These are phyloP conservation scores for Telmatochromis sp. DNA, from an alignment of 2,113 vertebrate genomes.

Conservation along the genomic window DNA sequence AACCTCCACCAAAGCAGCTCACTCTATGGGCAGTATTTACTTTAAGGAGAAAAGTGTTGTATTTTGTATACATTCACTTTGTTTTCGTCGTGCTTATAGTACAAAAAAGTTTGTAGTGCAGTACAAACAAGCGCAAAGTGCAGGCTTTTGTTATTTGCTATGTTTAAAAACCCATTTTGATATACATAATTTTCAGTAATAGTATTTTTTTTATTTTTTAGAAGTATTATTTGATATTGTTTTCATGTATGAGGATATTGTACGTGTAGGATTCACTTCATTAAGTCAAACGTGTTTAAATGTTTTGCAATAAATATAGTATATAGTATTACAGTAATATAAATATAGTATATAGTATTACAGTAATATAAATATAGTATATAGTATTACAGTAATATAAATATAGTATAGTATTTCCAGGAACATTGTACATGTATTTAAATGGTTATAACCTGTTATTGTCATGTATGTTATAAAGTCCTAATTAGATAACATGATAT, in stretches of 20 bases:
- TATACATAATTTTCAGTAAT: not conserved
- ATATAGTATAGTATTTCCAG: not conserved
- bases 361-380: not conserved
- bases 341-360: no score
- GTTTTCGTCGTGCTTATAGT: not conserved
- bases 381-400: not conserved
- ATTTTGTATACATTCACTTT: not conserved
- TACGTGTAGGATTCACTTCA: not conserved
- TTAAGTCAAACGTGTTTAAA: not conserved
- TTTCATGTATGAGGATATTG: not conserved
- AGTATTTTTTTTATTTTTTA: not conserved
- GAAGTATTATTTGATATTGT: not conserved
- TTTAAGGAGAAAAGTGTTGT: not conserved
- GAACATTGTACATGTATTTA: not conserved
- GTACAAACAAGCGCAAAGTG: not conserved
- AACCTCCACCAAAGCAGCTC: not conserved
- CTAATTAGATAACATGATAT: not conserved
- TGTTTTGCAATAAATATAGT: not conserved
- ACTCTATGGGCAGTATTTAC: not conserved
- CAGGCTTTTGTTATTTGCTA: not conserved
- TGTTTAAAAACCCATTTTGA: not conserved
- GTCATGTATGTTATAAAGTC: not conserved
- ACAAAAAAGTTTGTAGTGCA: not conserved
- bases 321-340: not conserved
- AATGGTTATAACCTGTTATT: not conserved